Base-by-base conservation (phyloP, 2,888 invertebrate genomes). In the Minunthozetes semirufus region DNA sequence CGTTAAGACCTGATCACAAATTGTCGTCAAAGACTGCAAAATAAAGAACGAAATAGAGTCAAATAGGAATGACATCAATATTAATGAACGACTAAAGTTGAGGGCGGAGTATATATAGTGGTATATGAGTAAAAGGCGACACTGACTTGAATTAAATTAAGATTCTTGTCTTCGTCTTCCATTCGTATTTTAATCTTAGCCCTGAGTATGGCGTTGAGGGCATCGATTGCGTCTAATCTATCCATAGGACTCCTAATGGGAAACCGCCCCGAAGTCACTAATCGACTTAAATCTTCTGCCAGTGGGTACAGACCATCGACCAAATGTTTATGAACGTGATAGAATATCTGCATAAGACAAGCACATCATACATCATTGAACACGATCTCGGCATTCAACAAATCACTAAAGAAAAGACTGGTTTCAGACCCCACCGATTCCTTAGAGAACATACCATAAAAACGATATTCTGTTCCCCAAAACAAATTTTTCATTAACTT, bases 241-340 rank as follows among this genome's bases (percentile, higher is more conserved):
- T 80, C 80, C 76, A 80, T 77, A 22, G 79, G 78, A 66, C 79
- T 80, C 42, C 76, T 77, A 50, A 80, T 78, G n/a, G 68, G 73
- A 75, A 75, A 76, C 3, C 73, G 38, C 22, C 48, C 50, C 48
- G 76, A 74, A 25, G 70, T 66, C 29, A 75, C 56, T 50, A 75
- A 75, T 48, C 63, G 72, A 38, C 50, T 71, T 61, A 79, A 77
- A 72, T 79, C 79, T 33, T 79, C 79, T 9, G 78, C 78, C 68
- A 80, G 72, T 25, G 76, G 75, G 46, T 79, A 78, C 75, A 79
- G 77, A 33, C 79, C 79, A 13, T 79, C 79, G n/a, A 79, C 71
- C 63, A 80, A 77, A 29, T 79, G 78, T 56, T 80, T 80, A 46
- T 80, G 79, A 17, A 80, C 76, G 76, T 79, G 78, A 72, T 77